Conservation (phyloP, 2,888 invertebrate genomes). For the Tetranychus piercei region DNA sequence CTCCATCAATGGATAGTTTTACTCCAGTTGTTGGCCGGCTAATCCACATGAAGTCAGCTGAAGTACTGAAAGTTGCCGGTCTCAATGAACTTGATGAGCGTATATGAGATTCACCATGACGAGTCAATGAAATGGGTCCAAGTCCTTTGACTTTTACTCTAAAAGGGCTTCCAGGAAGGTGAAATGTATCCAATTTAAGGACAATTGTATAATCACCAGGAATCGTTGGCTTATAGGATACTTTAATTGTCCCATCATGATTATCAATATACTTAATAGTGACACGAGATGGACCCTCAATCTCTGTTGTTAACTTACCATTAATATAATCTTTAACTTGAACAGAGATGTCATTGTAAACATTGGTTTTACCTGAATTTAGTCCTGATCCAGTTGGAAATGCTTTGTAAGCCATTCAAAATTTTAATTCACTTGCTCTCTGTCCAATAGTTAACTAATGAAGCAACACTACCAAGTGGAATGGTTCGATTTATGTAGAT, state of each 20-base stretch:
- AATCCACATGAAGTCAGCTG: conserved; percentile 12
- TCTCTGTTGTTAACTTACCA: conserved; percentile 8
- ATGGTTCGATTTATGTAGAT: too few species aligned
- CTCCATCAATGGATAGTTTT: conserved; percentile 7
- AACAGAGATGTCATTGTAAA: conserved; percentile 11
- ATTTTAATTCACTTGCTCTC: neutral
- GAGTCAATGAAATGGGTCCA: neutral
- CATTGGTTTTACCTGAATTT: conserved; percentile 7
- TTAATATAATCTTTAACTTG: neutral
- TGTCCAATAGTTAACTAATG: neutral
- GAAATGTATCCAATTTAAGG: conserved; percentile 9
- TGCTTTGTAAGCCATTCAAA: conserved; percentile 10
- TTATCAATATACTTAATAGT: conserved; percentile 10
- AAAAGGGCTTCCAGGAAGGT: conserved; percentile 2
- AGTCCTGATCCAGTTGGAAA: conserved; percentile 7
- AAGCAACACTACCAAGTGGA: neutral
- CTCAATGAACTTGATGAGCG: neutral
- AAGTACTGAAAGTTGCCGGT: conserved; percentile 9
- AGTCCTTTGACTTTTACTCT: conserved; percentile 6
- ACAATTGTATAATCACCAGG: conserved; percentile 15
- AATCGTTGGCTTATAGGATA: conserved; percentile 9
- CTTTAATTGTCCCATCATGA: conserved; percentile 8
- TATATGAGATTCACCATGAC: neutral
- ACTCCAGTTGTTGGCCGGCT: neutral
- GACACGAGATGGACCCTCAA: conserved; percentile 11